Evolutionary conservation across 1,140 invertebrate genomes (phyloP), one percentile per base, ranked within the genome.

Genomic region (Drosophila sechellia): DNA sequence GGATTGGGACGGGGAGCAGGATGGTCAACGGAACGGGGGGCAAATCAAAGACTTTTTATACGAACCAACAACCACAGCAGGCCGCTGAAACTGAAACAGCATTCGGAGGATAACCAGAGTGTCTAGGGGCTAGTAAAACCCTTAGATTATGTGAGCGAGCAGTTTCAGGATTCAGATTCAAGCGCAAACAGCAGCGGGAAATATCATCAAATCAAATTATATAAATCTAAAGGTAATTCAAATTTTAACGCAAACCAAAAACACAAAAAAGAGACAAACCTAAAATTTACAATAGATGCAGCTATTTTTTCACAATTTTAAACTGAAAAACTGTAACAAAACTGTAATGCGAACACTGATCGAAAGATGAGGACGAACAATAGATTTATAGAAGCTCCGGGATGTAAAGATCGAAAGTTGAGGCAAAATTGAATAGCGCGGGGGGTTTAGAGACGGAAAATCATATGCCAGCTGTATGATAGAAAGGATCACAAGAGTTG

Each of bases 241-340:
- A 77, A 70, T 87, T 87, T 87, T 86, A 81, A 78, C 63, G 65
- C 52, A 71, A 85, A 81, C 65, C 66, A 78, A 13, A 39, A 39
- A 46, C 63, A 77, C 57, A 66, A 46, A 35, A 76, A 64, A 63
- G 63, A 61, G 61, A 68, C 31, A 52, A 81, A 79, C 65, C 74
- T 81, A 77, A 55, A 71, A 78, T 60, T 68, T 78, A 84, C 79
- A 89, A 91, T 86, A 90, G 68, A 78, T 79, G 74, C 89, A 87
- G 86, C 86, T 91, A 91, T 91, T 91, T 91, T 91, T 91, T 91
- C 90, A 91, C 90, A 77, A 80, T 81, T 91, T 89, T 91, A 83
- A 80, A 75, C 70, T 53, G 69, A 85, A 79, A 66, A 53, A 69
- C 34, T 50, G 59, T 54, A 78, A 56, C 22, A 60, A 69, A 57